These are phyloP conservation scores for Scolanthus callimorphus DNA, from an alignment of 92 coral and sea anemone species.

Conservation along the genomic window DNA sequence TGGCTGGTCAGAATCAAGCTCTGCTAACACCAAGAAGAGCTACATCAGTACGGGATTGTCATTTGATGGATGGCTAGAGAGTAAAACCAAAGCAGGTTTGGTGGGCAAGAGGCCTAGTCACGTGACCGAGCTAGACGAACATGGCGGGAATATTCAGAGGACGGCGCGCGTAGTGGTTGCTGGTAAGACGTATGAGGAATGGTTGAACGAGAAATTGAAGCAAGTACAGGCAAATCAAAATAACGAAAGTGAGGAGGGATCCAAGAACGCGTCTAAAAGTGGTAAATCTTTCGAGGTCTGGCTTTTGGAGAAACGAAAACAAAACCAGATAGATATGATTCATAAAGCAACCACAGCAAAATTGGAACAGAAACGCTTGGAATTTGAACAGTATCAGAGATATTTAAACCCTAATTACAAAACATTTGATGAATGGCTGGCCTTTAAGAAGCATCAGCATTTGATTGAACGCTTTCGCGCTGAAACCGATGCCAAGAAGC, in stretches of 20 bases:
- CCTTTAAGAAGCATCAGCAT: slow-evolving; percentile 65
- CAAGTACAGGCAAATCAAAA: slow-evolving; percentile 16
- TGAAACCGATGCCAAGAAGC: slow-evolving; percentile 56
- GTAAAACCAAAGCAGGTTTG: slow-evolving; percentile 37
- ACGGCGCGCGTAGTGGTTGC: slow-evolving; percentile 49
- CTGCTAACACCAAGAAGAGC: slow-evolving; percentile 29
- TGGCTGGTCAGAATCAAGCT: slow-evolving; percentile 46
- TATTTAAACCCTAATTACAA: slow-evolving; percentile 73
- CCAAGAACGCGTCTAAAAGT: slow-evolving; percentile 23
- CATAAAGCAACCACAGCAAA: slow-evolving; percentile 71
- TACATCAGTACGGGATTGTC: slow-evolving; percentile 69
- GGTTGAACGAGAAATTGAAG: slow-evolving; percentile 78
- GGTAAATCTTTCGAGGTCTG: slow-evolving; percentile 88
- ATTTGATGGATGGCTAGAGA: slow-evolving; percentile 89
- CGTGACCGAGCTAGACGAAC: slow-evolving; percentile 34
- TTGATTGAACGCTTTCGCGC: slow-evolving; percentile 67
- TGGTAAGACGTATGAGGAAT: slow-evolving; percentile 62
- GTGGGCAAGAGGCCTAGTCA: slow-evolving; percentile 24
- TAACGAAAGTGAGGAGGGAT: slow-evolving; percentile 3
- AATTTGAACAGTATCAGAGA: slow-evolving; percentile 44
- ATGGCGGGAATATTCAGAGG: slow-evolving; percentile 6
- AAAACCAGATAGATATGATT: slow-evolving; percentile 57
- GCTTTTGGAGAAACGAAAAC: slow-evolving; percentile 78
- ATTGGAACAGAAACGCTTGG: slow-evolving; percentile 45
- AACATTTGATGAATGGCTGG: slow-evolving; percentile 95